A percentile compares a stretch with the other conserved stretches of the same genome.
phyloP scores from a whole-genome alignment of 1,140 invertebrate species.

The Ditylenchus dipsaci region DNA sequence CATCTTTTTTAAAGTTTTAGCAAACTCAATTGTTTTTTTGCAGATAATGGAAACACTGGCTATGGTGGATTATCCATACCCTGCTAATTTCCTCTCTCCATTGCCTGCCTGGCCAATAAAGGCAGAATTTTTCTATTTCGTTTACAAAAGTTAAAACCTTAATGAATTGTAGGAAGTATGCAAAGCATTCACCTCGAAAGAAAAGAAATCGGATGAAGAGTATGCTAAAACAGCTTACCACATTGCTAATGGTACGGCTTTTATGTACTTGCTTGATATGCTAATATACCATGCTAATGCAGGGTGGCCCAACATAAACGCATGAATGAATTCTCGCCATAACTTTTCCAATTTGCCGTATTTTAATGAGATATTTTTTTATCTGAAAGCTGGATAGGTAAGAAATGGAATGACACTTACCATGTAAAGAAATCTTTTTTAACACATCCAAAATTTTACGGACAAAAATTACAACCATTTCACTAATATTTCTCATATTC shows the following conservation, averaged over 20 bases:
- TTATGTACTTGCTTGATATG: background rate
- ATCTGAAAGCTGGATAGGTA: no score
- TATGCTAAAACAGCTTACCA: slow-evolving; percentile 29
- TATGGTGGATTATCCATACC: slow-evolving; percentile 63
- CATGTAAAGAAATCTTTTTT: no score
- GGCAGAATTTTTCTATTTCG: slow-evolving; percentile 59
- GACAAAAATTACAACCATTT: no score
- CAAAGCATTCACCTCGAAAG: slow-evolving; percentile 15
- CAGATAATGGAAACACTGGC: slow-evolving; percentile 56
- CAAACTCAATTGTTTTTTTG: slow-evolving; percentile 4
- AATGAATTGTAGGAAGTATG: slow-evolving; percentile 38
- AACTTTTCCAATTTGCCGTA: no score
- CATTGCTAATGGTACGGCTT: slow-evolving; percentile 29
- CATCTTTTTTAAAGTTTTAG: no score
- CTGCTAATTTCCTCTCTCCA: slow-evolving; percentile 60
- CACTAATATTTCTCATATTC: no score
- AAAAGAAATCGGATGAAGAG: slow-evolving; percentile 18
- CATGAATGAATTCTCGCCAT: no score
- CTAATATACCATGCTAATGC: background rate
- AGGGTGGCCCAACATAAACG: no score
- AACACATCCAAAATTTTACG: no score
- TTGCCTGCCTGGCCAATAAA: slow-evolving; percentile 66
- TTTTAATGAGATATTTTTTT: no score
- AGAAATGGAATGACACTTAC: no score
- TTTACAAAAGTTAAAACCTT: no score